Evolutionary conservation across 1,140 invertebrate genomes (phyloP).

Genomic region (Myzus persicae): DNA sequence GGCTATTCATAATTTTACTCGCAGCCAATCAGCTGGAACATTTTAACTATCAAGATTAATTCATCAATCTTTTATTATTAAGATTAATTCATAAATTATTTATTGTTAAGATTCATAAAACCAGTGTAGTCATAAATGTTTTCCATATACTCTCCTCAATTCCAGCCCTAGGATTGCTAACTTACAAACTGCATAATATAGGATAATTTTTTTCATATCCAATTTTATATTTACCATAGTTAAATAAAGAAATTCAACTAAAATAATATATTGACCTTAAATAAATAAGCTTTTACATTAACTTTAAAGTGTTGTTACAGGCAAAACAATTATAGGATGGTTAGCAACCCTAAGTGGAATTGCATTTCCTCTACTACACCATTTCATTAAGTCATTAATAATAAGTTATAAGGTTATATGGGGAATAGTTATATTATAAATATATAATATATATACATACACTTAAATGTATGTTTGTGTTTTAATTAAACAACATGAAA

Average conservation of each 20-base stretch:
- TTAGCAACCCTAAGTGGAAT: neutral
- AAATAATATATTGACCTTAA: neutral
- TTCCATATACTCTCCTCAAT: neutral
- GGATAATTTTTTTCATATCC: neutral
- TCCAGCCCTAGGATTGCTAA: neutral
- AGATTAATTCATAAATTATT: too few relatives aligned
- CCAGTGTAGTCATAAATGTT: neutral
- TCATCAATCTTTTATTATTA: neutral
- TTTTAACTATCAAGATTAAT: neutral
- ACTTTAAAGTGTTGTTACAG: neutral
- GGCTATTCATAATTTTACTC: neutral
- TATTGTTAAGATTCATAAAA: neutral
- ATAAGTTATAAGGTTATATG: too few relatives aligned
- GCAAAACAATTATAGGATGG: neutral
- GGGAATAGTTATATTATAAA: too few relatives aligned
- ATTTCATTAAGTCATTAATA: neutral
- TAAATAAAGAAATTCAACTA: neutral
- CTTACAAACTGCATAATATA: neutral
- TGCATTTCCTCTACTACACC: neutral
- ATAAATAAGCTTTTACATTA: neutral
- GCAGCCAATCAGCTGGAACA: rapidly evolving
- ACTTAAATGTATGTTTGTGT: neutral
- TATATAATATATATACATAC: too few relatives aligned
- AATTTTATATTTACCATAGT: neutral
- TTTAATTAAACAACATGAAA: too few relatives aligned